phyloP scores from a whole-genome alignment of 2,888 invertebrate species.

The Drosophila rellima region DNA sequence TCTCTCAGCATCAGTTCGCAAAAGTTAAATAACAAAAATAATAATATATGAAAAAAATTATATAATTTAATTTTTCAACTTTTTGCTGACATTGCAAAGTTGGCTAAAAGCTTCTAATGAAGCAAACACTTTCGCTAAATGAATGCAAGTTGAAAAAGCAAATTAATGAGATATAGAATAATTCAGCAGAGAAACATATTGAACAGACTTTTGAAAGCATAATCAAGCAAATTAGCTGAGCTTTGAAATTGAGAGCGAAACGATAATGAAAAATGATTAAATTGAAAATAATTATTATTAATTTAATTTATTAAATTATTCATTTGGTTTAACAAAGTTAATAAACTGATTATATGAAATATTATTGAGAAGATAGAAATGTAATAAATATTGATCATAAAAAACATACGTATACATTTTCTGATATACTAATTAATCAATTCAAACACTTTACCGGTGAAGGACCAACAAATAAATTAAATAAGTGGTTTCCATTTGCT shows the following conservation, averaged over 20 bases:
- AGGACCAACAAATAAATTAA: slow-evolving; percentile 21
- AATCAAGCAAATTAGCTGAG: background rate
- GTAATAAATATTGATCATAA: too few relatives aligned
- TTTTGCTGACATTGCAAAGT: slow-evolving; percentile 48
- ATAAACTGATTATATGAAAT: too few relatives aligned
- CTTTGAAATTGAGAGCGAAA: background rate
- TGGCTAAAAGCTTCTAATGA: slow-evolving; percentile 55
- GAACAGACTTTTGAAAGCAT: background rate
- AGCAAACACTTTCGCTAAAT: slow-evolving; percentile 34
- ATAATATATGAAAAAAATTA: slow-evolving; percentile 9
- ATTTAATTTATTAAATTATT: too few relatives aligned
- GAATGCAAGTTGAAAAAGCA: slow-evolving; percentile 14
- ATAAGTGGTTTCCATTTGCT: slow-evolving; percentile 36
- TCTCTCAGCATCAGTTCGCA: slow-evolving; percentile 3
- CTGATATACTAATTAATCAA: too few relatives aligned
- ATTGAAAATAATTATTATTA: background rate
- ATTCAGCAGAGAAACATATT: background rate
- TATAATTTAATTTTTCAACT: slow-evolving; percentile 47
- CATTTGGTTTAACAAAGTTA: too few relatives aligned
- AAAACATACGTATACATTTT: too few relatives aligned
- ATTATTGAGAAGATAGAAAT: too few relatives aligned
- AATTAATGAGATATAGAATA: slow-evolving; percentile 5
- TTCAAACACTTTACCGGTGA: slow-evolving; percentile 1
- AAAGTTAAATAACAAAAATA: slow-evolving; percentile 49
- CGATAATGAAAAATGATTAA: background rate